phyloP scores from a whole-genome alignment of 2,888 invertebrate genomes.

The Syritta pipiens region DNA sequence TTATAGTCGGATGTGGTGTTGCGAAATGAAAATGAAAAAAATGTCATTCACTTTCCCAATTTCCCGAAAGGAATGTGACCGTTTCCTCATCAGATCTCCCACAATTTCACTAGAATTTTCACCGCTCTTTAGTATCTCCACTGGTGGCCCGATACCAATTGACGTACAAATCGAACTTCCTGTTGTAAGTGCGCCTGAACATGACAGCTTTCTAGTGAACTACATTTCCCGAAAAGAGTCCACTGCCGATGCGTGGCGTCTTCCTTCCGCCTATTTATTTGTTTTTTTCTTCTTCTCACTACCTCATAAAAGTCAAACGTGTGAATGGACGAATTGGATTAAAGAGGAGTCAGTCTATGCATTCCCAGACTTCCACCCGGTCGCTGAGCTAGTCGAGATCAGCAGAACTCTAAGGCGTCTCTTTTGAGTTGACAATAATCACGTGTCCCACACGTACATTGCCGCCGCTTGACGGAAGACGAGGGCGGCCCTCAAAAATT shows the following conservation, averaged over 20 bases:
- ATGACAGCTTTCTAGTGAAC: conserved; percentile 61
- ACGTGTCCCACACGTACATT: conserved; percentile 42
- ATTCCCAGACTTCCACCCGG: conserved; percentile 40
- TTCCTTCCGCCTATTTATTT: conserved; percentile 55
- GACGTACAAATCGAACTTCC: conserved; percentile 52
- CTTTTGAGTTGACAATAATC: conserved; percentile 32
- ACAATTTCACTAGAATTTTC: conserved; percentile 12
- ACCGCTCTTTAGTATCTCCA: background rate
- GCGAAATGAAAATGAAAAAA: no score
- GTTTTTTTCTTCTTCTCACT: conserved; percentile 35
- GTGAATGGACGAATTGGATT: conserved; percentile 62
- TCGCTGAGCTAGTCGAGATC: conserved; percentile 22
- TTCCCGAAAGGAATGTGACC: no score
- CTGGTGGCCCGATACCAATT: conserved; percentile 30
- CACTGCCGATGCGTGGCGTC: conserved; percentile 44
- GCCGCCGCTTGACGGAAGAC: conserved; percentile 26
- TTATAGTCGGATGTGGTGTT: no score
- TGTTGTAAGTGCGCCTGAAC: conserved; percentile 46
- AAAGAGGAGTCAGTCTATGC: conserved; percentile 44
- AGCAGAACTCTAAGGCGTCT: background rate
- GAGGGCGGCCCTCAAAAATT: conserved; percentile 56
- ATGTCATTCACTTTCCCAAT: no score
- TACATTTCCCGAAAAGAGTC: conserved; percentile 41
- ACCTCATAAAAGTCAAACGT: conserved; percentile 62
- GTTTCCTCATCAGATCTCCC: background rate